Percentiles rank a stretch among this genome's conserved stretches.
phyloP scores from a whole-genome alignment of 2,797 vertebrate species.

The Xenops minutus region DNA sequence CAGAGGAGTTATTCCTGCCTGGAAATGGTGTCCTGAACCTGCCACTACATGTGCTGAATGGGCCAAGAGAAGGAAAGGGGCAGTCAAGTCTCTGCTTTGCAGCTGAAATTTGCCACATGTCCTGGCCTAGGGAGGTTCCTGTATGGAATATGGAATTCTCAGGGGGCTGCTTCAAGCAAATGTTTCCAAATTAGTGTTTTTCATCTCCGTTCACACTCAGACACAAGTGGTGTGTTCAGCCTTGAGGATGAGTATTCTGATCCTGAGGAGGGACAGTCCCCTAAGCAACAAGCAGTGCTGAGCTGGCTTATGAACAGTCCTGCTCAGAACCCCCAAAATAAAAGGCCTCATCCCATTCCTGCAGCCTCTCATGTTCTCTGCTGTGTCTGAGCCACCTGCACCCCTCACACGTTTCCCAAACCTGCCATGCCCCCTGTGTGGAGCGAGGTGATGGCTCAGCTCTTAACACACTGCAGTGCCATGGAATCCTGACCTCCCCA shows the following conservation, averaged over 20 bases:
- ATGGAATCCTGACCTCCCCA: background rate
- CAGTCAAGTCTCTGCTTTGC: background rate
- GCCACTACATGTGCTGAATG: background rate
- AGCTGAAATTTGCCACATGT: background rate
- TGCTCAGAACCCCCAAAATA: background rate
- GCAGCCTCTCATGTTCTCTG: background rate
- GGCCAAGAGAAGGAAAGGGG: background rate
- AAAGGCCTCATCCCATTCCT: background rate
- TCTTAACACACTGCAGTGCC: background rate
- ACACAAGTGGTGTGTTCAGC: background rate
- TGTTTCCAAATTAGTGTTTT: background rate
- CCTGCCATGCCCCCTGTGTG: fast-evolving
- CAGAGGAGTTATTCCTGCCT: background rate
- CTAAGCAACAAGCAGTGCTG: background rate
- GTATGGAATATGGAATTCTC: background rate
- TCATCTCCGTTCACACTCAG: background rate
- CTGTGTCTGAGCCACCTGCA: background rate
- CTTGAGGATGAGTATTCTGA: background rate
- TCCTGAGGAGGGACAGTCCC: background rate
- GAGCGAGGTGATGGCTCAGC: background rate
- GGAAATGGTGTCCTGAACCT: background rate
- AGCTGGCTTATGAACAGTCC: slow-evolving; percentile 5
- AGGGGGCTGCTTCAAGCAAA: background rate
- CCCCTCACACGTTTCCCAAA: background rate
- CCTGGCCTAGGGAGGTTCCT: background rate